These are phyloP conservation scores for Asobara japonica DNA, from an alignment of 1,140 invertebrate genomes.

Conservation along the genomic window DNA sequence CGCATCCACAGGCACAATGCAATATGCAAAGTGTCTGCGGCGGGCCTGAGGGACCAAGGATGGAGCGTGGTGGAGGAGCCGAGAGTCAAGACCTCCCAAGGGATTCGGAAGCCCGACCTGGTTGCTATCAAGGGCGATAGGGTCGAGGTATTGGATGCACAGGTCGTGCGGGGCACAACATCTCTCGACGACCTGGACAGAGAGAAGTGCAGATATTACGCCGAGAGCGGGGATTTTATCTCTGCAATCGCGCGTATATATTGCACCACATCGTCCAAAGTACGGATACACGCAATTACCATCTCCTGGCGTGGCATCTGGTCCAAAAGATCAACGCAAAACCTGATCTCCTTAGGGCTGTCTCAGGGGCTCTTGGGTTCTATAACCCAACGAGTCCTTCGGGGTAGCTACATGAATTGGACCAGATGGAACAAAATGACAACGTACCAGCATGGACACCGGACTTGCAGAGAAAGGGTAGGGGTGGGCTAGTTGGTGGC, in stretches of 20 bases:
- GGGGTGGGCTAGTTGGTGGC: too few species aligned
- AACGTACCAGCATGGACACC: background rate
- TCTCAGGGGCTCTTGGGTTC: background rate
- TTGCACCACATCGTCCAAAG: background rate
- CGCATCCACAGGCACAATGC: conserved; percentile 51
- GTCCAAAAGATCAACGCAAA: background rate
- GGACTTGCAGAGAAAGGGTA: too few species aligned
- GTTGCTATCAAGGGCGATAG: background rate
- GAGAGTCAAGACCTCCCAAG: background rate
- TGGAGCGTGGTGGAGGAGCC: conserved; percentile 27
- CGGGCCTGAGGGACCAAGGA: background rate
- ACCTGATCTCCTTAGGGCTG: background rate
- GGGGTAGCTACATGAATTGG: conserved; percentile 31
- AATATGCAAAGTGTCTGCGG: conserved; percentile 9
- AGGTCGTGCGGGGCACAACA: conserved; percentile 10
- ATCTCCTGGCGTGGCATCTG: conserved; percentile 35
- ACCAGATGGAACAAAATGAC: conserved; percentile 29
- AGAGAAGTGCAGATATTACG: conserved; percentile 29
- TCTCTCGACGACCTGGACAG: background rate
- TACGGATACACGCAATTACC: background rate
- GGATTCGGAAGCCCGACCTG: conserved; percentile 31
- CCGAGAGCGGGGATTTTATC: background rate
- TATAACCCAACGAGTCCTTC: conserved; percentile 23
- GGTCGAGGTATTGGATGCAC: conserved; percentile 26
- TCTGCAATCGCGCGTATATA: background rate